Base-by-base conservation (phyloP, 53 echinoderm and acorn worm genomes). In the Mesocentrotus franciscanus region DNA sequence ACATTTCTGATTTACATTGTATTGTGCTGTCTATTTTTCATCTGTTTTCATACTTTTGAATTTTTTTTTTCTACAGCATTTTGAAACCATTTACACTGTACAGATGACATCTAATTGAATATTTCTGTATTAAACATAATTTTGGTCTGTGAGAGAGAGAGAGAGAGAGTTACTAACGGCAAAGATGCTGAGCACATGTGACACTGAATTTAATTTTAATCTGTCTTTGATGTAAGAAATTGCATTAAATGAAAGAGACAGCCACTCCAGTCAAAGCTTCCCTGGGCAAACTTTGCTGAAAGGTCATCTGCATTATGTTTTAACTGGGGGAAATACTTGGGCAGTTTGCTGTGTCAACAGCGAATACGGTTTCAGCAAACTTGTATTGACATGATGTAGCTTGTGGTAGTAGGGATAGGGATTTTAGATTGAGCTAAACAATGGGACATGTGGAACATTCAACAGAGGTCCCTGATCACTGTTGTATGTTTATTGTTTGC, bases 301-400 rank as follows among this genome's bases (percentile, higher is more conserved):
- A 87, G 87, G 87, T 87, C 87, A 87, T 39, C 26, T 42, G 71
- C 68, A 71, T 66, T 66, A 70, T 92, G 92, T 66, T 68, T 60
- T 92, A 60, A 68, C 66, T 66, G 92, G 20, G 92, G 9, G 13
- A 66, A 68, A 71, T 92, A 70, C 71, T 92, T 17, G 61, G 83
- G 84, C 81, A 61, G 64, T 79, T 81, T 94, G 56, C 79, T 84
- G 39, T 94, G 84, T 94, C 84, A 79, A 84, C 92, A 92, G 16
- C 13, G 92, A 11, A 34, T 24, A 72, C 22, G 92, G 87, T 57
- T 87, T 87, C 87, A 57, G 87, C 29, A 87, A 87, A 87, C 61
- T 94, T 85, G 85, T 84, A 85, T 79, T 94, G 94, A 84, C 94
- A 85, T 14, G 4, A 61, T 62, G 61, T 84, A 60, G 42, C 78